phyloP scores from a whole-genome alignment of 2,888 invertebrate genomes.

The Diadegma fenestrale region DNA sequence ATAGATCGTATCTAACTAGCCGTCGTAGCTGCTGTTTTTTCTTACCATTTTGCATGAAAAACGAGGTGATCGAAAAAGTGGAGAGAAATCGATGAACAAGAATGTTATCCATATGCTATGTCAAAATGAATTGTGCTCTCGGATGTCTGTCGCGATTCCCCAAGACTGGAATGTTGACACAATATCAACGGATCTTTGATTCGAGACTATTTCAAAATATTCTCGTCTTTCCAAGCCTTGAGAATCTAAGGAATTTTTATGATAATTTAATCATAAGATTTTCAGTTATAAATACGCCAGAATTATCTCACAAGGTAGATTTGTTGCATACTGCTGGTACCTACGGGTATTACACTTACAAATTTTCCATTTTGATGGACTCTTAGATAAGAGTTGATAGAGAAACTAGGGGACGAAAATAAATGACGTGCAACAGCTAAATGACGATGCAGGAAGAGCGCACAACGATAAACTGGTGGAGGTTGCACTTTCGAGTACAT shows the following conservation, averaged over 20 bases:
- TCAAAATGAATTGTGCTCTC: neutral
- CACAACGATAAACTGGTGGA: conserved; percentile 65
- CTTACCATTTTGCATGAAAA: too few species aligned
- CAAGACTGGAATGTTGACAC: conserved; percentile 44
- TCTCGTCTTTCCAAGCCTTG: conserved; percentile 6
- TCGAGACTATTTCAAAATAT: conserved; percentile 17
- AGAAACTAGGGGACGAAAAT: neutral
- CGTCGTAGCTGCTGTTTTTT: neutral
- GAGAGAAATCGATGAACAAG: neutral
- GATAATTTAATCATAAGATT: conserved; percentile 50
- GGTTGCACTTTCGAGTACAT: conserved; percentile 59
- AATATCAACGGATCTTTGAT: conserved; percentile 47
- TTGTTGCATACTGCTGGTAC: neutral
- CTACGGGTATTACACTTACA: too few species aligned
- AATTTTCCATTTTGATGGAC: too few species aligned
- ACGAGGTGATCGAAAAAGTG: too few species aligned
- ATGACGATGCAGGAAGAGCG: conserved; percentile 59
- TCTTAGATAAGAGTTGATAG: neutral
- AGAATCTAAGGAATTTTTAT: conserved; percentile 57
- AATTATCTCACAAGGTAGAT: conserved; percentile 49
- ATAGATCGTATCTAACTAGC: neutral
- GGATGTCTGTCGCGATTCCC: conserved; percentile 3
- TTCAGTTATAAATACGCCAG: conserved; percentile 59
- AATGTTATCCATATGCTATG: too few species aligned
- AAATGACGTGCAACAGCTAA: conserved; percentile 5